Evolutionary conservation across 2,797 vertebrate genomes (phyloP).

Genomic region (Trachurus trachurus): DNA sequence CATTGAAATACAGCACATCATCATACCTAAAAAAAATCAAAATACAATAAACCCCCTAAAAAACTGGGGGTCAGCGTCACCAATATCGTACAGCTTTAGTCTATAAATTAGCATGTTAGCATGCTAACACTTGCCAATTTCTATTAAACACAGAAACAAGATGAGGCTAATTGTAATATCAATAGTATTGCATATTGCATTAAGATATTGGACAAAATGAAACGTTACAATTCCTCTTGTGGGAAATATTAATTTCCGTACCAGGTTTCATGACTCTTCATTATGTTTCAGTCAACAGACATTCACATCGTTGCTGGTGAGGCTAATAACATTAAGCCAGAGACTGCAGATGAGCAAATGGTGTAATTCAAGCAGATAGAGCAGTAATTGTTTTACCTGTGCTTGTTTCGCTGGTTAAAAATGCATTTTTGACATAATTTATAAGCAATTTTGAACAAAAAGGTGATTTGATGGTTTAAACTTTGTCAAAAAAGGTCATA

Average conservation of each 20-base stretch:
- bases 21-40: not conserved
- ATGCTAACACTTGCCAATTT: no score
- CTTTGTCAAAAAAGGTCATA: not conserved
- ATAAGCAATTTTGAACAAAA: not conserved
- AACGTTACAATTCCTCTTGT: no score
- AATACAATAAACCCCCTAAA: not conserved
- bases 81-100: no score
- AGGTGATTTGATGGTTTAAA: not conserved
- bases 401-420: not conserved
- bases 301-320: not conserved
- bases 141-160: no score
- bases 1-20: not conserved
- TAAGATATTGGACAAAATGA: no score
- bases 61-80: not conserved
- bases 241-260: no score
- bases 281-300: not conserved
- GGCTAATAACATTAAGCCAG: not conserved
- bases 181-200: no score
- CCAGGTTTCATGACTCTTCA: not conserved
- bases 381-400: not conserved
- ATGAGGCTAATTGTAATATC: no score
- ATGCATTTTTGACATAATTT: not conserved
- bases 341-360: not conserved
- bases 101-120: no score
- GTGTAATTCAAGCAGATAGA: not conserved